Percentiles rank a stretch among this genome's conserved stretches.
These are phyloP conservation scores for Lottia scabra DNA, from an alignment of 2,888 invertebrate genomes.

Conservation along the genomic window DNA sequence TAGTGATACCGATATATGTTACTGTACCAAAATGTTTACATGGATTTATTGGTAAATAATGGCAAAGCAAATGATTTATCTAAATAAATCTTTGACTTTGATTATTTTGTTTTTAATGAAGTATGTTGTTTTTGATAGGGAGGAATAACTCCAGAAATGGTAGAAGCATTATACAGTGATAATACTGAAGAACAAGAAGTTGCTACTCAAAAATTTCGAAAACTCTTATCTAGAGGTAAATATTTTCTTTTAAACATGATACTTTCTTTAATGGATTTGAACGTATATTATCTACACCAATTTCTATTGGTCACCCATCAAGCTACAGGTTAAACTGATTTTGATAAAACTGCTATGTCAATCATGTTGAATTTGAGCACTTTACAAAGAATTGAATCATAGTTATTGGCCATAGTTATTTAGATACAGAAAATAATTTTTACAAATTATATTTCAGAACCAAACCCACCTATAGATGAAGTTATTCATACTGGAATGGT, in stretches of 20 bases:
- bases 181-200: constrained; percentile 79
- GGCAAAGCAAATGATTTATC: not conserved
- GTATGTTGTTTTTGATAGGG: constrained; percentile 45
- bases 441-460: constrained; percentile 74
- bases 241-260: no score
- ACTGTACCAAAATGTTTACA: no score
- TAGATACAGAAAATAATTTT: not conserved
- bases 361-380: no score
- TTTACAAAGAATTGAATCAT: no score
- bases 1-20: no score
- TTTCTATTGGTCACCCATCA: no score
- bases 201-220: constrained; percentile 93
- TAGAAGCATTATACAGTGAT: constrained; percentile 77
- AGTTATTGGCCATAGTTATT: no score
- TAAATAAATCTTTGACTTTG: not conserved
- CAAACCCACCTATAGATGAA: constrained; percentile 97
- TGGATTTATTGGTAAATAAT: no score
- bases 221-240: constrained; percentile 82
- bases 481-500: constrained; percentile 95
- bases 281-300: no score
- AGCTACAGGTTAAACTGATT: no score
- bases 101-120: not conserved
- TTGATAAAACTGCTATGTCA: no score
- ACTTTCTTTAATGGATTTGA: no score
- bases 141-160: constrained; percentile 82